phyloP scores from a whole-genome alignment of 2,113 vertebrate genomes.

The Bungarus multicinctus region DNA sequence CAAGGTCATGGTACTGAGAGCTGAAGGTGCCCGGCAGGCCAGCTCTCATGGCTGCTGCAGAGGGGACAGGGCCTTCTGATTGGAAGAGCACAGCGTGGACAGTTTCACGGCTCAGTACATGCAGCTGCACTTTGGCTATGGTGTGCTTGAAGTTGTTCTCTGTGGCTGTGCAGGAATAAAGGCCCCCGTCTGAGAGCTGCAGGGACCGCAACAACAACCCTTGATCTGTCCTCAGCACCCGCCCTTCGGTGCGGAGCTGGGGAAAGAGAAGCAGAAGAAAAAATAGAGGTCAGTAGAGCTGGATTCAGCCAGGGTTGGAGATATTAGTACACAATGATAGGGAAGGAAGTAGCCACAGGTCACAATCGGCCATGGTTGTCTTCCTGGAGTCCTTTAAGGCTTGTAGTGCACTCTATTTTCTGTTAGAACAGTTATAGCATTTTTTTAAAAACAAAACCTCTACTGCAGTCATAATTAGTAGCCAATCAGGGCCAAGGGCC shows the following conservation, averaged over 20 bases:
- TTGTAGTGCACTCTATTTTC: too few relatives aligned
- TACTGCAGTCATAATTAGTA: not conserved
- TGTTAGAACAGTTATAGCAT: too few relatives aligned
- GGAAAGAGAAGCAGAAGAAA: not conserved
- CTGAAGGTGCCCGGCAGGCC: slow-evolving; percentile 69
- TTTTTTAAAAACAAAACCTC: not conserved
- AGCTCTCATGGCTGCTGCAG: slow-evolving; percentile 62
- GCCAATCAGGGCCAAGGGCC: not conserved
- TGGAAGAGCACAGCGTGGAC: slow-evolving; percentile 88
- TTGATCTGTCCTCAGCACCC: slow-evolving; percentile 90
- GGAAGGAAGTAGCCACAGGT: not conserved
- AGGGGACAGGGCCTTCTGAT: slow-evolving; percentile 61
- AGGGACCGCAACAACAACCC: slow-evolving; percentile 90
- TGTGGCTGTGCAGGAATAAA: slow-evolving; percentile 94
- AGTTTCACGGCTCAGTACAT: slow-evolving; percentile 84
- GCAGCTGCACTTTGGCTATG: slow-evolving; percentile 88
- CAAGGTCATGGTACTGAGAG: slow-evolving; percentile 89
- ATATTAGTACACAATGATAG: not conserved
- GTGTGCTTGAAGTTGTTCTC: slow-evolving; percentile 99
- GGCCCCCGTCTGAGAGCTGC: slow-evolving; percentile 84
- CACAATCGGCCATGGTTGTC: not conserved
- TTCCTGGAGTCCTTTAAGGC: not conserved
- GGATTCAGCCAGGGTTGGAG: not conserved
- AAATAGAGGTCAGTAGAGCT: slow-evolving; percentile 17
- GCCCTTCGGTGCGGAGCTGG: slow-evolving; percentile 90